phyloP scores from a whole-genome alignment of 2,113 vertebrate genomes.

The Rhynchomys soricoides region DNA sequence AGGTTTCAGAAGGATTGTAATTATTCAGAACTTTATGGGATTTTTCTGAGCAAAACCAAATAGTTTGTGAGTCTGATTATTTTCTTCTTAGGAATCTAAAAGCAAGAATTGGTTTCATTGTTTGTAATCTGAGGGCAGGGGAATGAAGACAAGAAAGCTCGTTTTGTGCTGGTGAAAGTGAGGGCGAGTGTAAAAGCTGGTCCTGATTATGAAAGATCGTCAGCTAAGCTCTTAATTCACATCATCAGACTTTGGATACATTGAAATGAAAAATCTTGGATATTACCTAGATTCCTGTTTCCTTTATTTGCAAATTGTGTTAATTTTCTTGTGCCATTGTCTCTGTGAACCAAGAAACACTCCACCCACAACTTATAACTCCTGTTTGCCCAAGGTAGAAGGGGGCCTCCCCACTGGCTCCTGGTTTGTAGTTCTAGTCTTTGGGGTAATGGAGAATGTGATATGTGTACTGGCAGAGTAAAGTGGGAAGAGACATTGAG shows the following conservation, averaged over 20 bases:
- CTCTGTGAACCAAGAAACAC: not conserved
- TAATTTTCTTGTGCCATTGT: conserved; percentile 39
- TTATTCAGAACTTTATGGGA: conserved; percentile 38
- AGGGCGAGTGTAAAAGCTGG: not conserved
- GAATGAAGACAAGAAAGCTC: not conserved
- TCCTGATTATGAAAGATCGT: conserved; percentile 37
- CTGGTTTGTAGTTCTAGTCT: not conserved
- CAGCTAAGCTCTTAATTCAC: conserved; percentile 43
- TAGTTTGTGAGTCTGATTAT: conserved; percentile 54
- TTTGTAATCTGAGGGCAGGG: conserved; percentile 35
- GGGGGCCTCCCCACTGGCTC: not conserved
- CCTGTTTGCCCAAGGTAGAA: conserved; percentile 23
- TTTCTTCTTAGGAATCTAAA: conserved; percentile 52
- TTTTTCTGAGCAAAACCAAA: conserved; percentile 61
- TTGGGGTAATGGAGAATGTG: not conserved
- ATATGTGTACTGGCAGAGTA: not conserved
- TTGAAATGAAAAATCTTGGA: not conserved
- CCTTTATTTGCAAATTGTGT: conserved; percentile 23
- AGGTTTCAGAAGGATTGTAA: conserved; percentile 57
- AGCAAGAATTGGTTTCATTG: conserved; percentile 45
- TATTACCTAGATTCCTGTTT: conserved; percentile 15
- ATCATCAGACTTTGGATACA: not conserved
- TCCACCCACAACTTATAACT: not conserved
- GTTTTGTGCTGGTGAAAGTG: conserved; percentile 51
- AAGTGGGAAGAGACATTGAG: not conserved